Evolutionary conservation across 2,888 invertebrate genomes (phyloP).

Genomic region (Gnatocerus cornutus): DNA sequence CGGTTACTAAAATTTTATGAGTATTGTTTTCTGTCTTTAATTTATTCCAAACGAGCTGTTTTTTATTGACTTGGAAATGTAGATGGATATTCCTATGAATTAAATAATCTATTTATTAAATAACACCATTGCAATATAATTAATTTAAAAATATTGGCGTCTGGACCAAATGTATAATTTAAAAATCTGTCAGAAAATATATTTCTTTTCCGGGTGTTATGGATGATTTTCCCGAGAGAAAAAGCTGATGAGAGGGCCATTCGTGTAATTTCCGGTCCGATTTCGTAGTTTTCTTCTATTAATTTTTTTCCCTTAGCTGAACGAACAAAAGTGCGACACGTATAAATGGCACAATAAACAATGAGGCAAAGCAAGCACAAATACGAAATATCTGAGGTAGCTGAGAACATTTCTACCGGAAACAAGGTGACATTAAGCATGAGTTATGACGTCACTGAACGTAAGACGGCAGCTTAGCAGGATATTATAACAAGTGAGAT

Average conservation of each 20-base stretch:
- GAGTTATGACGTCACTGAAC: slow-evolving; percentile 67
- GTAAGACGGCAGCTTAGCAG: slow-evolving; percentile 65
- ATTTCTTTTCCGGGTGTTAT: neutral
- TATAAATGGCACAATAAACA: slow-evolving; percentile 53
- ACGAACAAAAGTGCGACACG: slow-evolving; percentile 35
- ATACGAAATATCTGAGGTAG: slow-evolving; percentile 53
- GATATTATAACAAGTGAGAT: slow-evolving; percentile 66
- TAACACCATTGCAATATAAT: too few relatives aligned
- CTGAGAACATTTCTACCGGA: slow-evolving; percentile 64
- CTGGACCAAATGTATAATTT: neutral
- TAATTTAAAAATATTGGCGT: too few relatives aligned
- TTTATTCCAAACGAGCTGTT: too few relatives aligned
- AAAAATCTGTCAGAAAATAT: too few relatives aligned
- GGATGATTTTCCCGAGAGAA: slow-evolving; percentile 10
- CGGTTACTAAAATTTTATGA: too few relatives aligned
- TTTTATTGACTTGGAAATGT: too few relatives aligned
- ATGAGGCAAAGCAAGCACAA: slow-evolving; percentile 48
- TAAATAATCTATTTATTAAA: too few relatives aligned
- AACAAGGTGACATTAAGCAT: slow-evolving; percentile 67
- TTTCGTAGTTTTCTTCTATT: slow-evolving; percentile 22
- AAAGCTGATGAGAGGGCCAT: slow-evolving; percentile 20
- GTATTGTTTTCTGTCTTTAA: too few relatives aligned
- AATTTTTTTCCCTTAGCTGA: slow-evolving; percentile 24
- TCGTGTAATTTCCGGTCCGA: slow-evolving; percentile 30
- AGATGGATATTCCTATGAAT: too few relatives aligned